Evolutionary conservation across 2,113 vertebrate genomes (phyloP).

Genomic region (Syngnathus scovelli): DNA sequence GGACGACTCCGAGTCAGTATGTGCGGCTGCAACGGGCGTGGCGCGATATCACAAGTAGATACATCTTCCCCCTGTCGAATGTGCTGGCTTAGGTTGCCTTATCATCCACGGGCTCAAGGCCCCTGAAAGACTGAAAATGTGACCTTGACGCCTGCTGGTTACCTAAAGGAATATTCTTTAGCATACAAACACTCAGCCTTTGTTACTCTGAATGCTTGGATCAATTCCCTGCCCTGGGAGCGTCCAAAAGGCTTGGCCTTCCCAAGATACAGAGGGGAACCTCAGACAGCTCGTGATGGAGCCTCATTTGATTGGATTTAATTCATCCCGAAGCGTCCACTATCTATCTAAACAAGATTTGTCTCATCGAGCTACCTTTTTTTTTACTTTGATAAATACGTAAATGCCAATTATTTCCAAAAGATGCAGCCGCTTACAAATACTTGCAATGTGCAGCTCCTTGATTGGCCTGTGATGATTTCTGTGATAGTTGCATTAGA

Average conservation of each 20-base stretch:
- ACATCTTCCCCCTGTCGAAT: slow-evolving; percentile 67
- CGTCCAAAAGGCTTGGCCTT: slow-evolving; percentile 15
- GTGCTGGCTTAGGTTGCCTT: slow-evolving; percentile 45
- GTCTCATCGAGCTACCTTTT: neutral
- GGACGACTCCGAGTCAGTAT: slow-evolving; percentile 1
- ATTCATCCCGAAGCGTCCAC: neutral
- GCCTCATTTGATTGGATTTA: slow-evolving; percentile 48
- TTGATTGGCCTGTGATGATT: neutral
- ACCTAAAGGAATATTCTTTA: slow-evolving; percentile 53
- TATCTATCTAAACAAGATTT: slow-evolving; percentile 10
- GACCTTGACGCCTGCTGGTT: slow-evolving; percentile 43
- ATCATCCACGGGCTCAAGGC: slow-evolving; percentile 59
- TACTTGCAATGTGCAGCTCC: neutral
- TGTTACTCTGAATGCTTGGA: slow-evolving; percentile 44
- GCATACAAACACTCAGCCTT: slow-evolving; percentile 63
- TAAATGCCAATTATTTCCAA: neutral
- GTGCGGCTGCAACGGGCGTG: slow-evolving; percentile 26
- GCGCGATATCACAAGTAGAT: slow-evolving; percentile 69
- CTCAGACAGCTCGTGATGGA: slow-evolving; percentile 58
- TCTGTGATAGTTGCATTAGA: neutral
- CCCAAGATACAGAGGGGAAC: slow-evolving; percentile 30
- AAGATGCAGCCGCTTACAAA: neutral
- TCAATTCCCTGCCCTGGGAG: slow-evolving; percentile 37
- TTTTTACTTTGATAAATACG: neutral
- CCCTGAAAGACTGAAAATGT: slow-evolving; percentile 42